These are phyloP conservation scores for Contarinia nasturtii DNA, from an alignment of 1,140 invertebrate genomes.

Conservation along the genomic window DNA sequence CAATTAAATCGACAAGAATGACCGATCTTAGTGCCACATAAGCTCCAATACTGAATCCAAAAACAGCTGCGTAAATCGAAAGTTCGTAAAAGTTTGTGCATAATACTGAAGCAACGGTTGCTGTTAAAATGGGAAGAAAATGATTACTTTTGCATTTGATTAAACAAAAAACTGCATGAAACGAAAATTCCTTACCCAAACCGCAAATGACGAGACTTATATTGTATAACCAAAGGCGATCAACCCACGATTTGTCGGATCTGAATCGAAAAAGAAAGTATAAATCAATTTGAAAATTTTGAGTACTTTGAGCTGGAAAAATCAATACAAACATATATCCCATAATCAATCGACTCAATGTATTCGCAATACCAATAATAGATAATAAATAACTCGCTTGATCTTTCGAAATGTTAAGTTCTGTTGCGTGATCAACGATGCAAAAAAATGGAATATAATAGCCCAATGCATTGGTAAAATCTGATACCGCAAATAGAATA, in stretches of 20 bases:
- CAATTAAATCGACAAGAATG: conserved; percentile 69
- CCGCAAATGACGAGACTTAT: conserved; percentile 66
- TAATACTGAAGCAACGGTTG: conserved; percentile 54
- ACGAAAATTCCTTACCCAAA: conserved; percentile 35
- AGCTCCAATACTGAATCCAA: conserved; percentile 77
- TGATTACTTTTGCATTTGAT: no score
- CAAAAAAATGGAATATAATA: conserved; percentile 90
- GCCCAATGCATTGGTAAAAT: conserved; percentile 89
- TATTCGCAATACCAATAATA: conserved; percentile 68
- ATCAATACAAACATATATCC: no score
- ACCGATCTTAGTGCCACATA: conserved; percentile 87
- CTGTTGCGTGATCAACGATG: conserved; percentile 44
- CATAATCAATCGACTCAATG: conserved; percentile 66
- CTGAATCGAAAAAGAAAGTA: no score
- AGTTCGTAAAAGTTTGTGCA: conserved; percentile 49
- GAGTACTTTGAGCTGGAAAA: no score
- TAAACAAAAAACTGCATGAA: no score
- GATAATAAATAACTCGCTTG: conserved; percentile 47
- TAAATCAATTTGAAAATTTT: no score
- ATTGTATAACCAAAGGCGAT: conserved; percentile 78
- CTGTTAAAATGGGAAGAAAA: conserved; percentile 31
- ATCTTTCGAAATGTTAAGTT: conserved; percentile 31
- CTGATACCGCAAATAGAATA: conserved; percentile 77
- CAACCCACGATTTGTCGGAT: conserved; percentile 76
- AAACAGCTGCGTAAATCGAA: conserved; percentile 54